Conservation (phyloP, 2,797 vertebrate genomes). For the Paedocypris micromegethes region DNA sequence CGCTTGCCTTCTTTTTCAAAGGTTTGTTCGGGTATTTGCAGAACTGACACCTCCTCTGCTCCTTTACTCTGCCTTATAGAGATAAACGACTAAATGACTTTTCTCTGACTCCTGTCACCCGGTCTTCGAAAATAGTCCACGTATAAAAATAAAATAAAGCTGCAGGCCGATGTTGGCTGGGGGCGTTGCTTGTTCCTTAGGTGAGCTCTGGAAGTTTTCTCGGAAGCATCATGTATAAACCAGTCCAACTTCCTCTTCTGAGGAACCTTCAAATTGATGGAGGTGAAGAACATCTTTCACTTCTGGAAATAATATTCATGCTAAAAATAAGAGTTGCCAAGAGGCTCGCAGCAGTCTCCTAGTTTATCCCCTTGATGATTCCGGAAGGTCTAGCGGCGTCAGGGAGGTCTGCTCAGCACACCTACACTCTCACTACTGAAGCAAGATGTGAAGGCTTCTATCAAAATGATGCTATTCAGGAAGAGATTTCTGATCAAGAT, state of each 20-base stretch:
- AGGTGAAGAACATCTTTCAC: slow-evolving; percentile 13
- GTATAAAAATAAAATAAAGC: slow-evolving; percentile 16
- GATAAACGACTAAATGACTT: slow-evolving; percentile 42
- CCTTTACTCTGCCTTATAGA: slow-evolving; percentile 17
- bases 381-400: slow-evolving; percentile 21
- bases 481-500: slow-evolving; percentile 13
- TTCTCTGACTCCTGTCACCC: slow-evolving; percentile 21
- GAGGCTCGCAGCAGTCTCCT: not conserved
- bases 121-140: not conserved
- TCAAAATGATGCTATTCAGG: slow-evolving; percentile 20
- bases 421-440: slow-evolving; percentile 24
- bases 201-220: slow-evolving; percentile 37
- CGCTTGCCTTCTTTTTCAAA: slow-evolving; percentile 34
- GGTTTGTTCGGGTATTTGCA: slow-evolving; percentile 11
- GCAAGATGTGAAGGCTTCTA: slow-evolving; percentile 34
- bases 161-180: slow-evolving; percentile 16
- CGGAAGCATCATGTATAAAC: slow-evolving; percentile 31
- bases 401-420: slow-evolving; percentile 14
- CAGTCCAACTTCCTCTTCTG: slow-evolving; percentile 3
- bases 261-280: slow-evolving; percentile 9
- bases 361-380: slow-evolving; percentile 9
- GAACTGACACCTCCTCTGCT: slow-evolving; percentile 17
- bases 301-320: slow-evolving; percentile 9
- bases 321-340: slow-evolving; percentile 21
- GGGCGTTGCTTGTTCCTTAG: slow-evolving; percentile 19